Evolutionary conservation across 2,797 vertebrate species (phyloP).

Genomic region (Pempheris klunzingeri): DNA sequence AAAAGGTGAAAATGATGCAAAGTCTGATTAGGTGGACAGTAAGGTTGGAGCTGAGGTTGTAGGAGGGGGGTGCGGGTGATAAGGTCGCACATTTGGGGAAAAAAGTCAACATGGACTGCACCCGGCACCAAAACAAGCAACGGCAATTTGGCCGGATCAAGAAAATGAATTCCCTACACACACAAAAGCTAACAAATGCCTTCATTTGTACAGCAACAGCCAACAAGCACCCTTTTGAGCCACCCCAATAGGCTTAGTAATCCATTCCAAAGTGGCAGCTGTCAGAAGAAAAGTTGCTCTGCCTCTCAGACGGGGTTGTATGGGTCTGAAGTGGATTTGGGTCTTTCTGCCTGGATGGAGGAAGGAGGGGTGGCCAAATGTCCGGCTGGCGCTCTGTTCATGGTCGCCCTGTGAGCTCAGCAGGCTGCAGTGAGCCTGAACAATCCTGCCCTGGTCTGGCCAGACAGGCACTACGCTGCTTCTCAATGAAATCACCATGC

Average conservation of each 20-base stretch:
- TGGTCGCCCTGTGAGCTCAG: slow-evolving; percentile 80
- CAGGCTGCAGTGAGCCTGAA: slow-evolving; percentile 83
- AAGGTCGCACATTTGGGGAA: slow-evolving; percentile 28
- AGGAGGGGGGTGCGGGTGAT: neutral
- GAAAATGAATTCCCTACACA: slow-evolving; percentile 67
- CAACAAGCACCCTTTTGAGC: slow-evolving; percentile 79
- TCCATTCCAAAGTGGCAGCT: slow-evolving; percentile 87
- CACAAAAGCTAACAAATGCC: slow-evolving; percentile 79
- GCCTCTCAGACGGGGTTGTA: slow-evolving; percentile 78
- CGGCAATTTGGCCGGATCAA: slow-evolving; percentile 61
- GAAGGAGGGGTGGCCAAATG: slow-evolving; percentile 73
- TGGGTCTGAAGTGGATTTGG: slow-evolving; percentile 82
- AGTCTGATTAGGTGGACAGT: slow-evolving; percentile 33
- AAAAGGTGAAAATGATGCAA: slow-evolving; percentile 40
- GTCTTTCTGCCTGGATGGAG: slow-evolving; percentile 72
- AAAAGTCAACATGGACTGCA: slow-evolving; percentile 39
- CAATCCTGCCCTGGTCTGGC: slow-evolving; percentile 79
- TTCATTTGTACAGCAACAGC: slow-evolving; percentile 79
- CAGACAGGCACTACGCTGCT: slow-evolving; percentile 76
- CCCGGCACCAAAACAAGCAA: slow-evolving; percentile 49
- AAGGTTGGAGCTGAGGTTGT: slow-evolving; percentile 2
- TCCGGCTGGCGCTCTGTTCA: slow-evolving; percentile 79
- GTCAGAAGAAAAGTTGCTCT: slow-evolving; percentile 86
- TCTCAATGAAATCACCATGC: slow-evolving; percentile 83
- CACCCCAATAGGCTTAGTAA: slow-evolving; percentile 83